A percentile compares a stretch with the other conserved stretches of the same genome.
phyloP scores from a whole-genome alignment of 2,888 invertebrate species.

The Clistopyga incitator region DNA sequence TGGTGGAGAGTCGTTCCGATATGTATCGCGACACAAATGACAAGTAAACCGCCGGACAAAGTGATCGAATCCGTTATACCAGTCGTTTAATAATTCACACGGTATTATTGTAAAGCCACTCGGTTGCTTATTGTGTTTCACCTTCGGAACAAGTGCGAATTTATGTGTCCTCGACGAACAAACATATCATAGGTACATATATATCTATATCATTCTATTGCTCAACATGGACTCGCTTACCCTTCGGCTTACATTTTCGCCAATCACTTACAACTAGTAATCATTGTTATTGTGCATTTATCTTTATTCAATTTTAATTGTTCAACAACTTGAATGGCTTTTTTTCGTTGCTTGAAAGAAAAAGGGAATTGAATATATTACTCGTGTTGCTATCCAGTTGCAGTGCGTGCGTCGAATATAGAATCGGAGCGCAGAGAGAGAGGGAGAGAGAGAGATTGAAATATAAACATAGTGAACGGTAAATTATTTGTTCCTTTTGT shows the following conservation, averaged over 20 bases:
- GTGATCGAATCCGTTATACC: not conserved
- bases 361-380: not conserved
- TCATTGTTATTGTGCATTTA: not conserved
- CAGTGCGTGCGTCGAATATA: constrained; percentile 13
- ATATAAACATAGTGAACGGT: not conserved
- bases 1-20: constrained; percentile 34
- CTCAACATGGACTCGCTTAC: constrained; percentile 19
- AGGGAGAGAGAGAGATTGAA: constrained; percentile 18
- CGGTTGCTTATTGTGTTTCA: constrained; percentile 18
- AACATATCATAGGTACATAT: constrained; percentile 43
- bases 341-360: not conserved
- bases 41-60: not conserved
- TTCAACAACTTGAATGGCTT: not conserved
- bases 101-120: not conserved
- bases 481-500: not conserved
- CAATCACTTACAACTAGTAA: not conserved
- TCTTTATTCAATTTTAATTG: not conserved
- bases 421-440: no score
- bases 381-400: constrained; percentile 31
- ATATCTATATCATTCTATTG: constrained; percentile 16
- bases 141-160: constrained; percentile 37
- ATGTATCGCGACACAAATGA: not conserved
- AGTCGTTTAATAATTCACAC: constrained; percentile 21
- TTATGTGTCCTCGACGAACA: constrained; percentile 40
- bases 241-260: not conserved